Conservation (phyloP, 1,140 invertebrate species). For the Sitophilus oryzae region DNA sequence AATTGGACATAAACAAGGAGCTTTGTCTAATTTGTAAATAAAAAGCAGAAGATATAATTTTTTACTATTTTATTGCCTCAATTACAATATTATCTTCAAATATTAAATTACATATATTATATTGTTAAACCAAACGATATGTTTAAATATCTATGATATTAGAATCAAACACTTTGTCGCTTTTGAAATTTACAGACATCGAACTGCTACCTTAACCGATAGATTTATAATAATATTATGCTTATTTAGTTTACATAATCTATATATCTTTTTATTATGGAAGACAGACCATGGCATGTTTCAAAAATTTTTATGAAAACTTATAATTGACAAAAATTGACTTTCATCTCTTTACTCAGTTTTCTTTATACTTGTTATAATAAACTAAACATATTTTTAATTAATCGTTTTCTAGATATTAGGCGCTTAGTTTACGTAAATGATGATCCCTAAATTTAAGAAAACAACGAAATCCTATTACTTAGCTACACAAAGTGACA, state of each 20-base stretch:
- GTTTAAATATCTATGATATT: constrained; percentile 4
- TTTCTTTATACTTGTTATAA: too few relatives aligned
- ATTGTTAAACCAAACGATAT: constrained; percentile 6
- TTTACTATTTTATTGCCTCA: neutral
- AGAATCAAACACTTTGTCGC: constrained; percentile 10
- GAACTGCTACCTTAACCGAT: constrained; percentile 5
- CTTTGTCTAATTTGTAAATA: neutral
- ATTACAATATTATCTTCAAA: constrained; percentile 4
- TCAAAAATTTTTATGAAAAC: constrained; percentile 33
- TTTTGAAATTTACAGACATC: constrained; percentile 11
- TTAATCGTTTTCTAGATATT: too few relatives aligned
- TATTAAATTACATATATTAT: neutral
- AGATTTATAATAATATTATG: neutral
- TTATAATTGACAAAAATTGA: constrained; percentile 23
- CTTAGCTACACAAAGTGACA: neutral
- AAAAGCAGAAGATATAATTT: neutral
- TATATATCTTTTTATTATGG: constrained; percentile 32
- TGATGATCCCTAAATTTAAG: too few relatives aligned
- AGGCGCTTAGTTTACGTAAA: too few relatives aligned
- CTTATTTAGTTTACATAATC: neutral
- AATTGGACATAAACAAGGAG: neutral
- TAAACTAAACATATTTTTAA: too few relatives aligned
- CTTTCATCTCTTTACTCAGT: neutral
- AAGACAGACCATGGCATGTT: constrained; percentile 40
- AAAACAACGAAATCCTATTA: too few relatives aligned